Conservation (phyloP, 2,888 invertebrate genomes). For the Meteorus cinctellus region DNA sequence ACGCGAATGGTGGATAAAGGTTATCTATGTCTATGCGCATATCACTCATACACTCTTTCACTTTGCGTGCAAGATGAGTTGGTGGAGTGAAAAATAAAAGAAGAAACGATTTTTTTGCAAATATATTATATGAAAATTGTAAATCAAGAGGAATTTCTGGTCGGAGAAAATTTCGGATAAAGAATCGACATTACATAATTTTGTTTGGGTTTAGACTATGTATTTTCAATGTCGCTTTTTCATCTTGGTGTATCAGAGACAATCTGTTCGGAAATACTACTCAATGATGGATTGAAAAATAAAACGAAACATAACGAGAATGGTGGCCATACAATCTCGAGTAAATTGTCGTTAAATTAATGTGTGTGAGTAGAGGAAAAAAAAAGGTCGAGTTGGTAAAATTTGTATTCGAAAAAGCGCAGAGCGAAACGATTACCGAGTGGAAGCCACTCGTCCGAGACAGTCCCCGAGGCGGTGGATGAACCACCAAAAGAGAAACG, state of each 20-base stretch:
- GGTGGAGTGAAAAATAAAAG: conserved; percentile 34
- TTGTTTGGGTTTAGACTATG: not conserved
- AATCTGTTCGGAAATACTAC: not conserved
- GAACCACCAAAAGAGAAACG: conserved; percentile 25
- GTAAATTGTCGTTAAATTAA: conserved; percentile 12
- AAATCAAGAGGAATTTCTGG: no score
- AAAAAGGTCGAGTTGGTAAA: conserved; percentile 21
- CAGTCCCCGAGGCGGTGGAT: conserved; percentile 19
- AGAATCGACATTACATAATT: conserved; percentile 12
- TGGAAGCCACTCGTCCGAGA: conserved; percentile 41
- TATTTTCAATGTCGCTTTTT: no score
- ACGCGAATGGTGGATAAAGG: conserved; percentile 60
- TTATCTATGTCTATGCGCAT: conserved; percentile 57
- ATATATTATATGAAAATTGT: no score
- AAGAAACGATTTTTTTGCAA: no score
- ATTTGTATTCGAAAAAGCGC: conserved; percentile 58
- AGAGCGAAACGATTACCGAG: conserved; percentile 56
- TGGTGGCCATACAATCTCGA: not conserved
- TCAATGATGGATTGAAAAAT: not conserved
- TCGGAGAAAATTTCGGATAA: no score
- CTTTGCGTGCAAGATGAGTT: conserved; percentile 36
- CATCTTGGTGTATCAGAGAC: no score
- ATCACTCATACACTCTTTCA: conserved; percentile 1
- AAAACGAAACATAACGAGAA: not conserved
- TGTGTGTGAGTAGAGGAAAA: conserved; percentile 18